Percentiles rank a stretch among this genome's conserved stretches.
phyloP scores from a whole-genome alignment of 2,113 vertebrate genomes.

The Cnemophilus loriae region DNA sequence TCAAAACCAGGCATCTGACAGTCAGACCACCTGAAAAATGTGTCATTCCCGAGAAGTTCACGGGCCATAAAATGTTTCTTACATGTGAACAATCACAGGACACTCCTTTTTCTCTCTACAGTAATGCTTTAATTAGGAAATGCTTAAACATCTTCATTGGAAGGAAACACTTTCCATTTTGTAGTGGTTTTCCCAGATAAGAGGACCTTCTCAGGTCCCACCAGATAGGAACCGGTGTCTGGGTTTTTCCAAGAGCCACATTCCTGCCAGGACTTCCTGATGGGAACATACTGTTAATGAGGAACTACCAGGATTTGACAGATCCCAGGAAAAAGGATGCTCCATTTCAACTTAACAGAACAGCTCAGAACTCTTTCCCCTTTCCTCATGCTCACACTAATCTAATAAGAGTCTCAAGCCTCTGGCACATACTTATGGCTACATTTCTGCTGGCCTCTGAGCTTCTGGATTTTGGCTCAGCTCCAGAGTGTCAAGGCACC shows the following conservation, averaged over 20 bases:
- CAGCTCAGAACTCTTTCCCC: background rate
- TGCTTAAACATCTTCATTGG: background rate
- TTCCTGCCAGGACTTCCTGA: background rate
- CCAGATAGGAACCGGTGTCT: background rate
- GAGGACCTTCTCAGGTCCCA: background rate
- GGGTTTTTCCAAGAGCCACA: background rate
- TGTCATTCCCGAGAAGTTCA: background rate
- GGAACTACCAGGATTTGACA: background rate
- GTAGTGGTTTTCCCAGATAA: background rate
- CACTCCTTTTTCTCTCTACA: background rate
- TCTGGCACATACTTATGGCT: background rate
- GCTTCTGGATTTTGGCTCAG: slow-evolving; percentile 15
- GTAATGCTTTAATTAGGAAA: background rate
- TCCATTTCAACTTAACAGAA: background rate
- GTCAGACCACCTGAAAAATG: slow-evolving; percentile 37
- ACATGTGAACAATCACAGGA: background rate
- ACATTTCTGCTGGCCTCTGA: background rate
- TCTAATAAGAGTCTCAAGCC: background rate
- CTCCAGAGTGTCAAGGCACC: background rate
- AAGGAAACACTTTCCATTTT: background rate
- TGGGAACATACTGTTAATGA: background rate
- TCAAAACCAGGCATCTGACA: slow-evolving; percentile 51
- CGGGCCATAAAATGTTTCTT: background rate
- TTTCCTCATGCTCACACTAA: background rate
- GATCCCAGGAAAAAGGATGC: background rate